phyloP scores from a whole-genome alignment of 2,888 invertebrate genomes.

The Diploptera punctata region DNA sequence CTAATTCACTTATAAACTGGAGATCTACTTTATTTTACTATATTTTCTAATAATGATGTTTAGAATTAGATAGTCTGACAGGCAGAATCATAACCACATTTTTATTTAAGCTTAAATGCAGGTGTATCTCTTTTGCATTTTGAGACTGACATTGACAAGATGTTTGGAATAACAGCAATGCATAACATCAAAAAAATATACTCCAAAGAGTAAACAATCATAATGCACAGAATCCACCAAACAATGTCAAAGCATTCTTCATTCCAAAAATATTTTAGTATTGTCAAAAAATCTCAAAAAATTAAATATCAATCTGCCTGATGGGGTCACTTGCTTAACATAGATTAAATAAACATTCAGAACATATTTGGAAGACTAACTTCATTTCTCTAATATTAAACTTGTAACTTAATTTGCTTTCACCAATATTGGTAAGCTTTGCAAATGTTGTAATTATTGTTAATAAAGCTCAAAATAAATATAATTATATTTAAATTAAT shows the following conservation, averaged over 20 bases:
- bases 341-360: conserved; percentile 1
- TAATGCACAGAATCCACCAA: background rate
- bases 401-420: no score
- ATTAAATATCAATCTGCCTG: background rate
- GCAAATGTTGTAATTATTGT: no score
- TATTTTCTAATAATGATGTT: no score
- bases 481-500: no score
- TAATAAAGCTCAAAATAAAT: no score
- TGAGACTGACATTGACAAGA: background rate
- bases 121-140: background rate
- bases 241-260: background rate
- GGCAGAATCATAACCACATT: background rate
- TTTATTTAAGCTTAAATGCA: background rate
- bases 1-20: no score
- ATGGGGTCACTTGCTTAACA: background rate
- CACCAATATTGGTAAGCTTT: no score
- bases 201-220: background rate
- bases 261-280: background rate
- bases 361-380: no score
- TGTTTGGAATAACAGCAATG: background rate
- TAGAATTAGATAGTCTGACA: background rate
- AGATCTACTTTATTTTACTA: no score
- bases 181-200: background rate
- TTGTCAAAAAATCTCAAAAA: background rate
- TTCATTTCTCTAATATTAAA: no score